Percentiles rank a stretch among this genome's conserved stretches.
These are phyloP conservation scores for Origma solitaria DNA, from an alignment of 2,113 vertebrate species.

Conservation along the genomic window DNA sequence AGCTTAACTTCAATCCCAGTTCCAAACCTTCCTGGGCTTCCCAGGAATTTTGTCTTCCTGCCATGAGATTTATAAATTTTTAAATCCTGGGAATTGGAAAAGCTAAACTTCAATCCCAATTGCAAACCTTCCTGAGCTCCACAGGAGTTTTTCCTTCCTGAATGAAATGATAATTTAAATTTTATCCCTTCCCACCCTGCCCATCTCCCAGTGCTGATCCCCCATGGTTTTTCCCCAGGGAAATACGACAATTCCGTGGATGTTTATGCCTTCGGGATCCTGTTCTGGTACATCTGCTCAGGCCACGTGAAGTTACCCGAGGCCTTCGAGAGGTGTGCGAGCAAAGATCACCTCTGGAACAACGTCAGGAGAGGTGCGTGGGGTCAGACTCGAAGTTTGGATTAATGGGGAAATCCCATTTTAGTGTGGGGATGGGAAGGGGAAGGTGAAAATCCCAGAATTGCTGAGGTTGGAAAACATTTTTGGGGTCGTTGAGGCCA, in stretches of 20 bases:
- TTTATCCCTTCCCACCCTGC: not conserved
- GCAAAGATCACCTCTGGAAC: slow-evolving; percentile 98
- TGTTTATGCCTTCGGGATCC: slow-evolving; percentile 96
- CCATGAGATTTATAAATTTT: too few relatives aligned
- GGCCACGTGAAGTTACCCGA: slow-evolving; percentile 95
- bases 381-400: too few relatives aligned
- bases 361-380: slow-evolving; percentile 90
- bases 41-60: too few relatives aligned
- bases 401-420: not conserved
- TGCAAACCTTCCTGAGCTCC: too few relatives aligned
- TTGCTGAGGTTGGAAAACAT: too few relatives aligned
- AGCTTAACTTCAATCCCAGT: too few relatives aligned
- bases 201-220: not conserved
- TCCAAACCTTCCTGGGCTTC: too few relatives aligned
- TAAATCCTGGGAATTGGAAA: too few relatives aligned
- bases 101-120: too few relatives aligned
- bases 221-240: slow-evolving; percentile 64
- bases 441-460: too few relatives aligned
- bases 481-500: too few relatives aligned
- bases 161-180: not conserved
- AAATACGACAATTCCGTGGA: slow-evolving; percentile 98
- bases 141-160: too few relatives aligned
- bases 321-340: slow-evolving; percentile 95
- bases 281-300: slow-evolving; percentile 99
- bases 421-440: not conserved